These are phyloP conservation scores for Fistularia commersonii DNA, from an alignment of 2,797 vertebrate genomes.

Conservation along the genomic window DNA sequence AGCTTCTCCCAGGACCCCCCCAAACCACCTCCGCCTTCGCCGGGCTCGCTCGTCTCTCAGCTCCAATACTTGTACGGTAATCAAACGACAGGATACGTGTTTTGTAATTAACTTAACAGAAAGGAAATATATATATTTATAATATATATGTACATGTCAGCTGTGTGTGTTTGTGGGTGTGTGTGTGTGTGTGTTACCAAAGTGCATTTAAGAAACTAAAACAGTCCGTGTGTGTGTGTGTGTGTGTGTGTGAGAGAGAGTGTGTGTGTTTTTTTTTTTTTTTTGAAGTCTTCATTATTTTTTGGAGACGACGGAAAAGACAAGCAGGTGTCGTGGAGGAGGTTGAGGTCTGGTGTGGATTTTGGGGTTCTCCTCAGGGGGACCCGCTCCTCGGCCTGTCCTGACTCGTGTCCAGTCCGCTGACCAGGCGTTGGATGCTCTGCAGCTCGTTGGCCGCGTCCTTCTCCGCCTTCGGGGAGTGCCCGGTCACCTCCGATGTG, in stretches of 20 bases:
- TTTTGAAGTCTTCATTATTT: conserved; percentile 63
- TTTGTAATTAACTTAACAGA: conserved; percentile 73
- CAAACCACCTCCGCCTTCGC: conserved; percentile 59
- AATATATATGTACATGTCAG: conserved; percentile 64
- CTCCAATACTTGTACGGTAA: conserved; percentile 84
- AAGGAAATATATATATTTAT: conserved; percentile 27
- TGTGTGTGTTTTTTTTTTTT: conserved; percentile 23
- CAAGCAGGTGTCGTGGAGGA: conserved; percentile 32
- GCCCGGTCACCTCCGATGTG: conserved; percentile 91
- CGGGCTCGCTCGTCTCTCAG: too few relatives aligned
- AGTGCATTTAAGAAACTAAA: conserved; percentile 82
- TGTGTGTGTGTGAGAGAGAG: too few relatives aligned
- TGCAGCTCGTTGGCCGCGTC: conserved; percentile 91
- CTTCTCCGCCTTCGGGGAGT: conserved; percentile 86
- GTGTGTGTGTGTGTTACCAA: conserved; percentile 71
- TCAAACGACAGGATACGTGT: conserved; percentile 67
- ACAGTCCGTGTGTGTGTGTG: too few relatives aligned
- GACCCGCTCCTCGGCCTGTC: conserved; percentile 88
- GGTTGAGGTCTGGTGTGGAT: too few relatives aligned
- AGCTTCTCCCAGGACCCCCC: conserved; percentile 68
- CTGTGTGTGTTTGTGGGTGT: too few relatives aligned
- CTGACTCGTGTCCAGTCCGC: conserved; percentile 89
- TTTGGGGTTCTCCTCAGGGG: conserved; percentile 64
- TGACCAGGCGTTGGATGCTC: conserved; percentile 95
- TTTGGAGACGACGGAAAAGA: conserved; percentile 42